Percentiles rank a stretch among this genome's conserved stretches.
Evolutionary conservation across 2,113 vertebrate species (phyloP).

Genomic region (Carollia perspicillata): DNA sequence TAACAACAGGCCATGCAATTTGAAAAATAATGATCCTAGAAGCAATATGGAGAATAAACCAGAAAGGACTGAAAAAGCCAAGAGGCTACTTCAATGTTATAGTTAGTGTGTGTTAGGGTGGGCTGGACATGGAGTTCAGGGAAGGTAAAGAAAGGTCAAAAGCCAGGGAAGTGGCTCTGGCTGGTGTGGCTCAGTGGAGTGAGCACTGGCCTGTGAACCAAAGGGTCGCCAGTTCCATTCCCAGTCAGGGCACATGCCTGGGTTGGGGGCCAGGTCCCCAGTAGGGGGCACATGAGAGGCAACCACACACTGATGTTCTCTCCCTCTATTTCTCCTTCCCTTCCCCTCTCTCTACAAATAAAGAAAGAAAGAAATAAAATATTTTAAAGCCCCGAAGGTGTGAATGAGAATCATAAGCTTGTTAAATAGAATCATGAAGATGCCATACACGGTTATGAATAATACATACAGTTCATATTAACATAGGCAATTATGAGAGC

Average conservation of each 20-base stretch:
- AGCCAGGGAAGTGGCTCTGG: background rate
- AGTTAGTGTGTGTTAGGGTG: background rate
- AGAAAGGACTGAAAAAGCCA: background rate
- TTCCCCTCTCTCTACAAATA: no score
- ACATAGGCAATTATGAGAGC: background rate
- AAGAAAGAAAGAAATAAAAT: no score
- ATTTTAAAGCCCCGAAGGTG: background rate
- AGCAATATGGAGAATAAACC: background rate
- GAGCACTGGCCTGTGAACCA: no score
- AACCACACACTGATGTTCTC: no score
- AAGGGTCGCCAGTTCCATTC: no score
- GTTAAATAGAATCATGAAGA: background rate
- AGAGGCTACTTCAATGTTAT: background rate
- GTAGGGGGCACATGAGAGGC: no score
- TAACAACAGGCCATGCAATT: background rate
- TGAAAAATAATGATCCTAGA: background rate
- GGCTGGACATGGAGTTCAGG: background rate
- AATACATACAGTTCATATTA: background rate
- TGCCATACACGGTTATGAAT: background rate
- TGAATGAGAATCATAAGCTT: background rate
- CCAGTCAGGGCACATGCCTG: no score
- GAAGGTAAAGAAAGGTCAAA: background rate
- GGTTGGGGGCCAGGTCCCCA: no score
- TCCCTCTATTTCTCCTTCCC: no score
- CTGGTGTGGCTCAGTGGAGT: background rate